These are phyloP conservation scores for Orussus abietinus DNA, from an alignment of 1,140 invertebrate species.

Conservation along the genomic window DNA sequence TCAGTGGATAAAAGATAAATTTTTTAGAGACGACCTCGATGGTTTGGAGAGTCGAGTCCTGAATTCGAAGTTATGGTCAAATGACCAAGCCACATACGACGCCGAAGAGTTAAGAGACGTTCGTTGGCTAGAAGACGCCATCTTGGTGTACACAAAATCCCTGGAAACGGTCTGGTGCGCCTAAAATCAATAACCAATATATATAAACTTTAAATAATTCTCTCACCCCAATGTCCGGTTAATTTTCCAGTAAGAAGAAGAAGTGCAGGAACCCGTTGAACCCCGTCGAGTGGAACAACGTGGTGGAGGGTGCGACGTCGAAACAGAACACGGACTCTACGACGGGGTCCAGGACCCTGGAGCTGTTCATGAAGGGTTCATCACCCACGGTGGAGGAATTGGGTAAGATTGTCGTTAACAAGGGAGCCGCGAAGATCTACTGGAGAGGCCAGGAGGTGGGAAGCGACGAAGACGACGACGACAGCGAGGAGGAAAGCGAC, in stretches of 20 bases:
- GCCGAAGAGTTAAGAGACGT: conserved; percentile 37
- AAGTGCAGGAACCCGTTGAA: conserved; percentile 38
- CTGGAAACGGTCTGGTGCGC: conserved; percentile 38
- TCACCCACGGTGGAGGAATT: conserved; percentile 21
- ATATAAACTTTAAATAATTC: conserved; percentile 1
- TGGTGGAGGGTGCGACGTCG: conserved; percentile 27
- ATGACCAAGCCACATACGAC: conserved; percentile 25
- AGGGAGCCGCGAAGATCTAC: conserved; percentile 28
- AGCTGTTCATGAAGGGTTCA: conserved; percentile 31
- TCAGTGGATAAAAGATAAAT: too few relatives aligned
- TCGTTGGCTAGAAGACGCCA: conserved; percentile 39
- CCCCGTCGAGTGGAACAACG: conserved; percentile 40
- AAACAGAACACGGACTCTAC: conserved; percentile 21
- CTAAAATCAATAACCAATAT: conserved; percentile 6
- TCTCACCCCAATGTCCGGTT: conserved; percentile 9
- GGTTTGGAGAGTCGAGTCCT: conserved; percentile 30
- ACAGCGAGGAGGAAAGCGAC: background rate
- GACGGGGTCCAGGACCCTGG: conserved; percentile 17
- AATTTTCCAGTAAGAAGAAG: conserved; percentile 37
- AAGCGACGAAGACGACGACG: conserved; percentile 8
- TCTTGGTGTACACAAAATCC: conserved; percentile 35
- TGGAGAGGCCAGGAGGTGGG: conserved; percentile 21
- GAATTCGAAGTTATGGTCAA: conserved; percentile 37
- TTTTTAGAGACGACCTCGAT: conserved; percentile 31
- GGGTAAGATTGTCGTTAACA: conserved; percentile 26